Conservation (phyloP, 2,888 invertebrate genomes). For the Himalopsyche japonica region DNA sequence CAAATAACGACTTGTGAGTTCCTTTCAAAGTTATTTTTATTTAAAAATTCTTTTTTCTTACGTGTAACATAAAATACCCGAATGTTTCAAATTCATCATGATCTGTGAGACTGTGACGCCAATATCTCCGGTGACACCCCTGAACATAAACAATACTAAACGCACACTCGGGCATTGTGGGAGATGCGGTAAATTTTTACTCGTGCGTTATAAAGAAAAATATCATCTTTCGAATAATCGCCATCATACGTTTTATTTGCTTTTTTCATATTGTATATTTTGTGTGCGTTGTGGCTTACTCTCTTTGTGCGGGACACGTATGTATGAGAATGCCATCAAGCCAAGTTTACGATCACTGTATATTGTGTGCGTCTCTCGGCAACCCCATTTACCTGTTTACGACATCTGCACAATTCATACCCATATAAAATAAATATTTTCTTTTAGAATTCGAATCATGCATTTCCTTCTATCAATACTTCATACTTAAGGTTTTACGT, state of each 20-base stretch:
- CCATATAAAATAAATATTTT: background rate
- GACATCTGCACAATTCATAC: slow-evolving; percentile 10
- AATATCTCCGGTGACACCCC: background rate
- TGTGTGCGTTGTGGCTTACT: slow-evolving; percentile 23
- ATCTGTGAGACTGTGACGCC: background rate
- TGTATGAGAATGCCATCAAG: slow-evolving; percentile 31
- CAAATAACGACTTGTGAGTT: too few relatives aligned
- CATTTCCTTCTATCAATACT: too few relatives aligned
- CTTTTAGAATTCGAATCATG: too few relatives aligned
- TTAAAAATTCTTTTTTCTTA: too few relatives aligned
- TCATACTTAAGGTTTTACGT: too few relatives aligned
- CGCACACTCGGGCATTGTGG: background rate
- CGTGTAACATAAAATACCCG: too few relatives aligned
- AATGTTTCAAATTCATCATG: background rate
- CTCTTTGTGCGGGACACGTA: slow-evolving; percentile 40
- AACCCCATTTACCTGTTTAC: background rate
- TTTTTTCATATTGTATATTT: slow-evolving; percentile 19
- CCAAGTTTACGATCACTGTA: slow-evolving; percentile 39
- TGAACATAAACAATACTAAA: background rate
- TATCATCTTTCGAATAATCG: slow-evolving; percentile 37
- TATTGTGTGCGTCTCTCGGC: slow-evolving; percentile 2
- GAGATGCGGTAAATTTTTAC: background rate
- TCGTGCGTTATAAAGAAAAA: slow-evolving; percentile 15
- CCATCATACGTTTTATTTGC: slow-evolving; percentile 34
- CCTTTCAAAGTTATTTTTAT: too few relatives aligned